Percentiles rank a stretch among this genome's conserved stretches.
These are phyloP conservation scores for Asarcornis scutulata DNA, from an alignment of 2,113 vertebrate species.

Conservation along the genomic window DNA sequence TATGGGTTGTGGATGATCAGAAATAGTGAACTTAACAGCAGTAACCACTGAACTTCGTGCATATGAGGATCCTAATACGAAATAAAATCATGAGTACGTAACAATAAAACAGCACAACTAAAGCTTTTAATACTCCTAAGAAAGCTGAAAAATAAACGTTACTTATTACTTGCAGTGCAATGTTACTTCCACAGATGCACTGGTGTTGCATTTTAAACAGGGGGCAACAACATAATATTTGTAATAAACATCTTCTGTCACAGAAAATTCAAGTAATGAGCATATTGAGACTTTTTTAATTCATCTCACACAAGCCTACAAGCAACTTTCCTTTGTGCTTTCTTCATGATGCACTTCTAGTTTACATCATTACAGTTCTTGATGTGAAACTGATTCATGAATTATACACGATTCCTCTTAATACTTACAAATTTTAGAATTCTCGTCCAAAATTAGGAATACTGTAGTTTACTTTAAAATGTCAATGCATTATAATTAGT, in stretches of 20 bases:
- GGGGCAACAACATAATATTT: rapidly evolving
- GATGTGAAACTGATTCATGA: not conserved
- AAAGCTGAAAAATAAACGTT: not conserved
- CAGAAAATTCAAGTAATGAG: not conserved
- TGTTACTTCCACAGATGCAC: not conserved
- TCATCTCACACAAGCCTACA: not conserved
- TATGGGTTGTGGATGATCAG: slow-evolving; percentile 96
- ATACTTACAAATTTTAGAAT: not conserved
- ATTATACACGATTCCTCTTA: not conserved
- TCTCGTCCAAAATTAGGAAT: not conserved
- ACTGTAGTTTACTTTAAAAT: not conserved
- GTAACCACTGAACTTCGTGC: slow-evolving; percentile 98
- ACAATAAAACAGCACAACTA: not conserved
- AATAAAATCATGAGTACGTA: not conserved
- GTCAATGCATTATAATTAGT: not conserved
- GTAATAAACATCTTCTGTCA: not conserved
- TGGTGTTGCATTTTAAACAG: not conserved
- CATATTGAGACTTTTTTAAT: not conserved
- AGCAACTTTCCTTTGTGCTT: not conserved
- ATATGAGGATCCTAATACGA: slow-evolving; percentile 90
- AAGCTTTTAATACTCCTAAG: not conserved
- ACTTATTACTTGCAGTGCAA: not conserved
- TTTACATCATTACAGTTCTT: not conserved
- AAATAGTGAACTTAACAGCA: slow-evolving; percentile 98
- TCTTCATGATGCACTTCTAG: too few species aligned